Conservation (phyloP, 2,888 invertebrate species). For the Diachrysia chrysitis region DNA sequence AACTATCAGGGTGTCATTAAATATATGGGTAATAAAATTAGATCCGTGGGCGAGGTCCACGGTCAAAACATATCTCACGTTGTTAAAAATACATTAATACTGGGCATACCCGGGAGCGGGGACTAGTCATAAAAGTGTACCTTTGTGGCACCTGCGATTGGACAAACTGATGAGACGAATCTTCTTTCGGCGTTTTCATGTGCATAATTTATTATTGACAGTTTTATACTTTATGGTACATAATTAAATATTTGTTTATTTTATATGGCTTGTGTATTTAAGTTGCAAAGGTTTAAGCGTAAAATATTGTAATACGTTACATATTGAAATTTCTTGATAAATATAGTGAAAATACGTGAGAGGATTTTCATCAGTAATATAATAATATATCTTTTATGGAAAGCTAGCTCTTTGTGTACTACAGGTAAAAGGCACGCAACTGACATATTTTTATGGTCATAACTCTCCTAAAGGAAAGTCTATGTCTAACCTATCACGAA, state of each 20-base stretch:
- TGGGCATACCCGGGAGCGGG: slow-evolving; percentile 46
- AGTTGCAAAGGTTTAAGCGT: not conserved
- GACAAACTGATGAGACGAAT: slow-evolving; percentile 8
- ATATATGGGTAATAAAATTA: slow-evolving; percentile 59
- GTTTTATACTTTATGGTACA: not conserved
- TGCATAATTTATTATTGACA: slow-evolving; percentile 3
- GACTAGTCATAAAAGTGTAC: slow-evolving; percentile 41
- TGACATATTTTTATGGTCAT: slow-evolving; percentile 79
- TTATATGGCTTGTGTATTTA: not conserved
- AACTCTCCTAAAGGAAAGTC: slow-evolving; percentile 65
- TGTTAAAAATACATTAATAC: slow-evolving; percentile 58
- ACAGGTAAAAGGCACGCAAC: slow-evolving; percentile 55
- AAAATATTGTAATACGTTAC: not conserved
- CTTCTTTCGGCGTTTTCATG: slow-evolving; percentile 1
- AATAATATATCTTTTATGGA: not conserved
- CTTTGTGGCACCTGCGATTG: slow-evolving; percentile 31
- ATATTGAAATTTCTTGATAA: not conserved
- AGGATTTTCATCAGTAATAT: not conserved
- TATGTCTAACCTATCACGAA: slow-evolving; percentile 52
- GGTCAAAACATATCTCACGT: slow-evolving; percentile 59
- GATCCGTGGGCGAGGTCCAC: slow-evolving; percentile 51
- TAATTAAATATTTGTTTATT: not conserved
- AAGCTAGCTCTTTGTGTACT: slow-evolving; percentile 17
- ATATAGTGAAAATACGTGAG: not conserved
- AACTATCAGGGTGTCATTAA: slow-evolving; percentile 53